These are phyloP conservation scores for Lonchura striata DNA, from an alignment of 2,113 vertebrate genomes.

Conservation along the genomic window DNA sequence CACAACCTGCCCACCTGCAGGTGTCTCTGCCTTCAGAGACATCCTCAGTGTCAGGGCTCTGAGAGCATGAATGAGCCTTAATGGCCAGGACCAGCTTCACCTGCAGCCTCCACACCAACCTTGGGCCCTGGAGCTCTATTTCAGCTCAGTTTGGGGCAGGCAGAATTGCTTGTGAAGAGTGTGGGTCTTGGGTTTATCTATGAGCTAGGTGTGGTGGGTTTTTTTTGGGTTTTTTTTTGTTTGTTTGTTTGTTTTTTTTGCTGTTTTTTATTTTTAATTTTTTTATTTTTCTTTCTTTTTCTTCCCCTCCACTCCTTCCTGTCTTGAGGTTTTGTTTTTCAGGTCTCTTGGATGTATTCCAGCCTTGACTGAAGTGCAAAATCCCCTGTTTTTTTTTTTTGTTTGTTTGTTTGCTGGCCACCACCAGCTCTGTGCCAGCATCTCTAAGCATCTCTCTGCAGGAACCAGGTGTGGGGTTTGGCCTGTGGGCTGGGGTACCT, in stretches of 20 bases:
- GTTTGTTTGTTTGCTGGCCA: neutral
- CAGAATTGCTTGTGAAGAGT: accelerated
- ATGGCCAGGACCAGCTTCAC: neutral
- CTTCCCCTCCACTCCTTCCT: neutral
- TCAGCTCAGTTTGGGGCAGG: neutral
- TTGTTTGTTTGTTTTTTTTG: too few relatives aligned
- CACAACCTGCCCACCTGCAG: neutral
- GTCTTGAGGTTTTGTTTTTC: neutral
- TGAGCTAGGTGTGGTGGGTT: neutral
- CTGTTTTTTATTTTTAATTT: too few relatives aligned
- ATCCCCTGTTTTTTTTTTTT: neutral
- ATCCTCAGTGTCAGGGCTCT: neutral
- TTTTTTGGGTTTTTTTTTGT: too few relatives aligned
- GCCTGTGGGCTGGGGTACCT: neutral
- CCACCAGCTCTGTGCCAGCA: neutral
- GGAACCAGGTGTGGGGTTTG: neutral
- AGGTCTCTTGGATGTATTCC: accelerated
- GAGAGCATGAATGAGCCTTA: neutral
- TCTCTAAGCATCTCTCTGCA: neutral
- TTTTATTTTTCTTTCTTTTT: neutral
- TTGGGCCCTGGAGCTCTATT: neutral
- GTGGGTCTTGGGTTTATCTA: accelerated
- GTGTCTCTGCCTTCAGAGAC: neutral
- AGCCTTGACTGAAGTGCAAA: neutral
- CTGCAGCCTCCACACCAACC: neutral